Evolutionary conservation across 1,140 invertebrate genomes (phyloP).

Genomic region (Scaptomyza hsui): DNA sequence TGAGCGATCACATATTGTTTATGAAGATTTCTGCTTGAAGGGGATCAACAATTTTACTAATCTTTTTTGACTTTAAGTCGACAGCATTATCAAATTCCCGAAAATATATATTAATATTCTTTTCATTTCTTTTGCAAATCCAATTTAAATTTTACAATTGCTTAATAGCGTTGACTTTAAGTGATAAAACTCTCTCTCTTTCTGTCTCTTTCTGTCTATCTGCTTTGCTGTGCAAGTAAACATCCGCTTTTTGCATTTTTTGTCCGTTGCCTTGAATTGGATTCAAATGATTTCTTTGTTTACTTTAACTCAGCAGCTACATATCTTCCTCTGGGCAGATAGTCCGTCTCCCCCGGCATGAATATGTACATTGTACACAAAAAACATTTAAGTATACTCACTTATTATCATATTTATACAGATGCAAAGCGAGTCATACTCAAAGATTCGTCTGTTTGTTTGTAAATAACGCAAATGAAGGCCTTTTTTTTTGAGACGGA

Average conservation of each 20-base stretch:
- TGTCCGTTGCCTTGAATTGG: slow-evolving; percentile 41
- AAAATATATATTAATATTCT: not conserved
- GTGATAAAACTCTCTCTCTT: slow-evolving; percentile 6
- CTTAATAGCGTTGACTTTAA: slow-evolving; percentile 51
- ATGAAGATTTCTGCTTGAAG: slow-evolving; percentile 29
- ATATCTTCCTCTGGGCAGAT: slow-evolving; percentile 19
- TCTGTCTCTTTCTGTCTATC: not conserved
- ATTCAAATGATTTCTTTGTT: slow-evolving; percentile 75
- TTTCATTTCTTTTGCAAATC: slow-evolving; percentile 7
- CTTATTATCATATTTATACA: slow-evolving; percentile 21
- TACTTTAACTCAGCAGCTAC: slow-evolving; percentile 36
- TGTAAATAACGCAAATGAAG: slow-evolving; percentile 70
- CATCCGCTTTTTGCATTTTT: slow-evolving; percentile 47
- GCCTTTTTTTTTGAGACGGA: slow-evolving; percentile 46
- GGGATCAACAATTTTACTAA: slow-evolving; percentile 36
- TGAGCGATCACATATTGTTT: too few relatives aligned
- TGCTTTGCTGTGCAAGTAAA: slow-evolving; percentile 38
- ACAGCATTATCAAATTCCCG: slow-evolving; percentile 43
- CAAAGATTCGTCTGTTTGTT: slow-evolving; percentile 49
- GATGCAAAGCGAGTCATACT: not conserved
- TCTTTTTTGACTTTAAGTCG: slow-evolving; percentile 35
- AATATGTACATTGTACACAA: slow-evolving; percentile 30
- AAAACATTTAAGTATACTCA: slow-evolving; percentile 5
- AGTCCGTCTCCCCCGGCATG: slow-evolving; percentile 36
- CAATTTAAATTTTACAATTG: slow-evolving; percentile 33